Evolutionary conservation across 2,888 invertebrate genomes (phyloP), one percentile per base, ranked within the genome.

Genomic region (Rutpela maculata): DNA sequence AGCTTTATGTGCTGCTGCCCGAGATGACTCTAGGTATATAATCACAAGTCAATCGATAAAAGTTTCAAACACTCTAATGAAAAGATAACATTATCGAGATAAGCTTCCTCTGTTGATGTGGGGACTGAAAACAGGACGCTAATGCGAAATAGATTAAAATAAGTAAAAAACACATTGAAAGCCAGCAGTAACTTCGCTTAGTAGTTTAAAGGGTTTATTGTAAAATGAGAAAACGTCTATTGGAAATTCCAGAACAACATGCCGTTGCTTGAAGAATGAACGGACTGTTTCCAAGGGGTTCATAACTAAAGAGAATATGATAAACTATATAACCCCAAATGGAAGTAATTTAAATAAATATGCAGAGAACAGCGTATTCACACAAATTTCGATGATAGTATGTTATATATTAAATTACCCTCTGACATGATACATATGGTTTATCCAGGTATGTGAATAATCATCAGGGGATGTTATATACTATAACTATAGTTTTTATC

Each of bases 21-120:
- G 62, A 35, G 26, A n/a, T 22, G 12, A 62, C 31, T 31, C 60
- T 43, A 15, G 50, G n/a, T 63, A 63, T 31, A 50, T 55, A 73
- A 73, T 73, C 73, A 73, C 55, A 73, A 73, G 65, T 73, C 73
- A 65, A 73, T 73, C 73, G 63, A 73, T 65, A 73, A 35, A 59
- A 56, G 62, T 63, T 63, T 63, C 43, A 56, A 62, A 55, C 50
- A 55, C 63, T 62, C 73, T 73, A 63, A 73, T 73, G 73, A 65
- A 73, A 73, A 73, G 73, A 73, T 73, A 73, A 73, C 73, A 50
- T 43, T 43, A 72, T 63, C 43, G 63, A 35, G 56, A 73, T 73
- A 73, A 73, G 56, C 73, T 63, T 63, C 15, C 31, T 65, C 50
- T 73, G 73, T 63, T 63, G 63, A 50, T 60, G 65, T 73, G 63